Base-by-base conservation (phyloP, 64 coral and sea anemone genomes). In the Montipora efflorescens region DNA sequence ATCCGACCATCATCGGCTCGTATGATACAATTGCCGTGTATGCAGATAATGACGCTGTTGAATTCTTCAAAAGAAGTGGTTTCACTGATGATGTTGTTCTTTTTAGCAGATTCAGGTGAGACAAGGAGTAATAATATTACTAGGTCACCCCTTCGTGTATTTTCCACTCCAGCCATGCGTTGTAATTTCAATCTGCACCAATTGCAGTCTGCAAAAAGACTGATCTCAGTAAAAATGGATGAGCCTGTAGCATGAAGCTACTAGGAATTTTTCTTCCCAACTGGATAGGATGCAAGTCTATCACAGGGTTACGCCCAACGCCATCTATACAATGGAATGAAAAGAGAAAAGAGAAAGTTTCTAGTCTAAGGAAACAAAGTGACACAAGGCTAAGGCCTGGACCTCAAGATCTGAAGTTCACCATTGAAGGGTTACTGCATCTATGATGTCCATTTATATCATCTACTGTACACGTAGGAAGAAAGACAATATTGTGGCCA, bases 11-110 rank as follows among this genome's bases (percentile, higher is more conserved):
- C 25, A 91, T 95, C 12, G 96, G 96, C 14, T 53, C 96, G 1
- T 97, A 97, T 79, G 96, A 97, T 28, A 91, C 87, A 8, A 80
- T 97, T 43, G 96, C 96, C 3, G 96, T 92, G 23, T 97, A 97
- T 79, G 96, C 89, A 5, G 96, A 97, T 59, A 73, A 94, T 21
- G 92, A 80, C 15, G 96, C 96, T 16, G 78, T 97, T 0, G 93
- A 97, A 52, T 97, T 97, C 90, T 97, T 97, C 79, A 95, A 92
- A 44, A 68, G 73, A 71, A 89, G 87, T 28, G 89, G 89, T 7
- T 97, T 97, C 70, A 92, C 92, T 68, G 96, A 97, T 90, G 96
- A 97, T 79, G 96, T 97, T 14, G 93, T 97, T 49, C 80, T 97
- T 9, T 95, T 81, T 70, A 97, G 93, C 46, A 94, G 96, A 61